Evolutionary conservation across 2,113 vertebrate genomes (phyloP).

Genomic region (Aegypius monachus): DNA sequence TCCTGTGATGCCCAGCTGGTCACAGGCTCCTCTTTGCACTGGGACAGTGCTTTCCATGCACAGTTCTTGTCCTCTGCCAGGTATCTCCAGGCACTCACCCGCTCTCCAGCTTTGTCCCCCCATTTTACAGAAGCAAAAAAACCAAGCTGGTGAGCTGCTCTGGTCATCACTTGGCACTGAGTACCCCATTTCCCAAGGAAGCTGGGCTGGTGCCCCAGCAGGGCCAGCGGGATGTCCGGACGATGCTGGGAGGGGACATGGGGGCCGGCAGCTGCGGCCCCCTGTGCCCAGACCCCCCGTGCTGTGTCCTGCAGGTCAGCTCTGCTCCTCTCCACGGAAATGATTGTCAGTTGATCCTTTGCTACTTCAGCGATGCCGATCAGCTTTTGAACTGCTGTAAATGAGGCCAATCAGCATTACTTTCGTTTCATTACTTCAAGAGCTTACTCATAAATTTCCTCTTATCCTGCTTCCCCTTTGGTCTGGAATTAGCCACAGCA

Average conservation of each 20-base stretch:
- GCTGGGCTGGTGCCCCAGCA: neutral
- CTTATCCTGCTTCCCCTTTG: slow-evolving; percentile 59
- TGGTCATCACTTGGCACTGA: accelerated
- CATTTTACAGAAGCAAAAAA: neutral
- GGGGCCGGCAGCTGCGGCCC: neutral
- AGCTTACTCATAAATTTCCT: slow-evolving; percentile 64
- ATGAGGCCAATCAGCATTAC: slow-evolving; percentile 69
- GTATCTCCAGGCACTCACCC: accelerated
- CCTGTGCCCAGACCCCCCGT: accelerated
- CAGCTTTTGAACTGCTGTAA: slow-evolving; percentile 66
- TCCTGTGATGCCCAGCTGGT: accelerated
- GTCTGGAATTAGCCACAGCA: slow-evolving; percentile 56
- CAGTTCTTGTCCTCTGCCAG: accelerated
- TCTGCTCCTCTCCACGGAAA: neutral
- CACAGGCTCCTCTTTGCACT: neutral
- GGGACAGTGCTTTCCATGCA: neutral
- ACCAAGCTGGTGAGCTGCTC: accelerated
- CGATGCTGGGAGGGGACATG: neutral
- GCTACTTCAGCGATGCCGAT: slow-evolving; percentile 49
- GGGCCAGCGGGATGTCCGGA: neutral
- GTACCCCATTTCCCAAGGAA: accelerated
- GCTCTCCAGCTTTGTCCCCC: accelerated
- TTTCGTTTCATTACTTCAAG: slow-evolving; percentile 72
- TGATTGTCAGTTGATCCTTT: slow-evolving; percentile 23
- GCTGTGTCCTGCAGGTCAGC: neutral